Conservation (phyloP, 2,113 vertebrate genomes). For the Nibea coibor region DNA sequence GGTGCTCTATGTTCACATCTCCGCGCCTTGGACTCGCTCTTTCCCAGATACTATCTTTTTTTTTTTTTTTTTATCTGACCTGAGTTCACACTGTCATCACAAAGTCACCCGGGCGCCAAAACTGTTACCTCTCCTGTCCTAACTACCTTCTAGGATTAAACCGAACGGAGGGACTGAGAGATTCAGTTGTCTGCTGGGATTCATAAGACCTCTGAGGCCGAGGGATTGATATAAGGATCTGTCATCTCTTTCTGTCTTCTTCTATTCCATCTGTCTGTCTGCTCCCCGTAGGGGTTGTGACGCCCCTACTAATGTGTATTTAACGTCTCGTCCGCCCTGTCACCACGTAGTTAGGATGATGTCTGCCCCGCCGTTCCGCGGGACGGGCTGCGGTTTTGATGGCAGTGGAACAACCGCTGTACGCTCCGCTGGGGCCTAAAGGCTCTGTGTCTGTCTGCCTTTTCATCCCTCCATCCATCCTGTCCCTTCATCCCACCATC, state of each 20-base stretch:
- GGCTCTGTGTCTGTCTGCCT: constrained; percentile 64
- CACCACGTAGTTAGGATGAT: constrained; percentile 68
- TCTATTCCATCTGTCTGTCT: constrained; percentile 50
- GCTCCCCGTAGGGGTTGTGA: constrained; percentile 52
- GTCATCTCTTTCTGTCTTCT: constrained; percentile 62
- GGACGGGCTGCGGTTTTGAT: constrained; percentile 60
- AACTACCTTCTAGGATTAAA: constrained; percentile 25
- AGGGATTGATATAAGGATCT: constrained; percentile 70
- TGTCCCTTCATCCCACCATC: constrained; percentile 52
- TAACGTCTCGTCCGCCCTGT: constrained; percentile 70
- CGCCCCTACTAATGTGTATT: constrained; percentile 68
- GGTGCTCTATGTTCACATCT: constrained; percentile 41
- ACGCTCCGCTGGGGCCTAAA: constrained; percentile 46
- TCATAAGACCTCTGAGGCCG: constrained; percentile 33
- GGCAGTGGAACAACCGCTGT: constrained; percentile 56
- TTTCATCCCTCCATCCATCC: constrained; percentile 66
- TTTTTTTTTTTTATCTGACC: constrained; percentile 31
- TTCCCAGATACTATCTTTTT: constrained; percentile 12
- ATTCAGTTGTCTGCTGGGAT: constrained; percentile 33
- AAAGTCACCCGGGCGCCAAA: constrained; percentile 38
- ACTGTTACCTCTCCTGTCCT: constrained; percentile 15
- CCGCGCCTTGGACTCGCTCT: constrained; percentile 11
- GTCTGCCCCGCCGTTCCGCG: constrained; percentile 53
- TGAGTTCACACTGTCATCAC: constrained; percentile 60
- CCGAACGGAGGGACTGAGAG: constrained; percentile 21